phyloP scores from a whole-genome alignment of 1,140 invertebrate species.

The Ceratina japonica region DNA sequence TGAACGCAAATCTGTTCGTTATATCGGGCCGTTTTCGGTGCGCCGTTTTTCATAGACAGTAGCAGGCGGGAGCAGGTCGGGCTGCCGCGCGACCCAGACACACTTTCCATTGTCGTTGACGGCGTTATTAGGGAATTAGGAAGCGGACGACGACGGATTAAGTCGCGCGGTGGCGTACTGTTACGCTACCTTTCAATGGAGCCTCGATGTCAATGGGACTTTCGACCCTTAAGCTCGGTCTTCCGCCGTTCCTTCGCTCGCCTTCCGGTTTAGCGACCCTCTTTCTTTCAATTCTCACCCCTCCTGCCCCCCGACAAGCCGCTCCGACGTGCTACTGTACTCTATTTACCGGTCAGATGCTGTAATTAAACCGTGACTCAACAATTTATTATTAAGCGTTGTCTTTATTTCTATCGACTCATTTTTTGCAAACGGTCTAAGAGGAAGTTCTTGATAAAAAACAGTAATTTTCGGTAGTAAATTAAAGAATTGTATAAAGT shows the following conservation, averaged over 20 bases:
- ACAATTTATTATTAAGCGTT: no score
- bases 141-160: slow-evolving; percentile 53
- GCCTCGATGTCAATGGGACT: slow-evolving; percentile 67
- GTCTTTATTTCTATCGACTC: no score
- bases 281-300: slow-evolving; percentile 6
- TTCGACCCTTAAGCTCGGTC: slow-evolving; percentile 68
- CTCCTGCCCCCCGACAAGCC: no score
- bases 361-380: no score
- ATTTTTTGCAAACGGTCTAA: no score
- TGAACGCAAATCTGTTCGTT: slow-evolving; percentile 13
- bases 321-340: no score
- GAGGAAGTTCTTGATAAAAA: no score
- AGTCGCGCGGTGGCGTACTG: slow-evolving; percentile 53
- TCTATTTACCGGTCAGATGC: no score
- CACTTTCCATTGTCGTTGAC: slow-evolving; percentile 50
- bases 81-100: not conserved
- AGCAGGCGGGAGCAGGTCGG: not conserved
- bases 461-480: no score
- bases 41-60: no score
- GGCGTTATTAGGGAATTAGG: slow-evolving; percentile 66
- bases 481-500: no score
- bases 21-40: slow-evolving; percentile 6
- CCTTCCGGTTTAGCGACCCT: slow-evolving; percentile 73
- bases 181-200: slow-evolving; percentile 68
- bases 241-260: slow-evolving; percentile 69